Conservation (phyloP, 2,797 vertebrate species). For the Lutjanus argentimaculatus region DNA sequence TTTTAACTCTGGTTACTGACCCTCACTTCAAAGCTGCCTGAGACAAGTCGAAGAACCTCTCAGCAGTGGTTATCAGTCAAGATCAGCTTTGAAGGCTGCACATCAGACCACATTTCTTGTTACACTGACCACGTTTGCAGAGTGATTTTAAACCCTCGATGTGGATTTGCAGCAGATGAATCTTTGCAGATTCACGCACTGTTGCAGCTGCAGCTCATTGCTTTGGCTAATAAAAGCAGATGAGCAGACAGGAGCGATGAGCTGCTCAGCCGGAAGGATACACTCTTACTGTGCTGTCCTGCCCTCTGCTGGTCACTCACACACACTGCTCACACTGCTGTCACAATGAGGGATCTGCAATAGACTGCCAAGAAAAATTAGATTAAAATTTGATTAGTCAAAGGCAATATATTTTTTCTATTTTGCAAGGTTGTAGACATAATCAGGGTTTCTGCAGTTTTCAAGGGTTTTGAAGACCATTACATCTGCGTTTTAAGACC, state of each 20-base stretch:
- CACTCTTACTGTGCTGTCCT: slow-evolving; percentile 20
- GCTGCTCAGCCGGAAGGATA: neutral
- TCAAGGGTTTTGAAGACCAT: no score
- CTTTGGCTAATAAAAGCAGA: neutral
- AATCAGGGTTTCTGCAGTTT: no score
- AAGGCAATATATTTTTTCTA: neutral
- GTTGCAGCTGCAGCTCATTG: neutral
- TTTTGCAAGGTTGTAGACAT: neutral
- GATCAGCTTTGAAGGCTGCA: neutral
- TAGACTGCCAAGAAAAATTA: neutral
- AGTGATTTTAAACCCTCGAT: neutral
- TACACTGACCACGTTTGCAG: neutral
- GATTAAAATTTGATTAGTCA: no score
- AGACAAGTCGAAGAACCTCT: neutral
- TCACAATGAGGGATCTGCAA: neutral
- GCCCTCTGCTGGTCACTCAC: slow-evolving; percentile 72
- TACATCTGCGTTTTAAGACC: no score
- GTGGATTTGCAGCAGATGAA: neutral
- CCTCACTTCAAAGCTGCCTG: neutral
- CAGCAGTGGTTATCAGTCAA: neutral
- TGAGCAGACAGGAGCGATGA: neutral
- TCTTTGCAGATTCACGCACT: neutral
- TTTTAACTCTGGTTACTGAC: neutral
- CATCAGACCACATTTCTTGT: neutral
- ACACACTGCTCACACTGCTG: neutral